Conservation (phyloP, 2,888 invertebrate species). For the Trichopria drosophilae region DNA sequence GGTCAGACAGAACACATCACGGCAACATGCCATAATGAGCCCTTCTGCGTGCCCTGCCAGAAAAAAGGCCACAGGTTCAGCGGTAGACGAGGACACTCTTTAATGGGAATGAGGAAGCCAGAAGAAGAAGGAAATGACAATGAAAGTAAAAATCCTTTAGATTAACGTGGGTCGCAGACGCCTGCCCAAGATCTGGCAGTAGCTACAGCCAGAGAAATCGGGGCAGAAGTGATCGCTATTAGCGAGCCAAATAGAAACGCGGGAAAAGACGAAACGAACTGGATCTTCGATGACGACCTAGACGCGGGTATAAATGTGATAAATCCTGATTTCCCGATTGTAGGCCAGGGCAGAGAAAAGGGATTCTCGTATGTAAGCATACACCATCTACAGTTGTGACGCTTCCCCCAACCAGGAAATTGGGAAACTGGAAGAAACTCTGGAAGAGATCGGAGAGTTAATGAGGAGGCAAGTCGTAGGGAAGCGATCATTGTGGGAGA, state of each 20-base stretch:
- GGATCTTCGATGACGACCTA: conserved; percentile 9
- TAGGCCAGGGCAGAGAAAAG: conserved; percentile 12
- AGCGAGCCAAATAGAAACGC: conserved; percentile 13
- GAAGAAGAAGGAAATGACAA: no score
- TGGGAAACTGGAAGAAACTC: conserved; percentile 22
- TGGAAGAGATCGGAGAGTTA: conserved; percentile 9
- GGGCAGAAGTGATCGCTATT: conserved; percentile 6
- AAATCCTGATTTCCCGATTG: conserved; percentile 14
- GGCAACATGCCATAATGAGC: neutral
- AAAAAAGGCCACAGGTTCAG: no score
- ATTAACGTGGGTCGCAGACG: conserved; percentile 16
- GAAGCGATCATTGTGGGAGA: conserved; percentile 21
- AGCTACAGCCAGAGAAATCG: conserved; percentile 8
- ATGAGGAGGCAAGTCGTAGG: conserved; percentile 9
- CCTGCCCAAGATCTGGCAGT: conserved; percentile 16
- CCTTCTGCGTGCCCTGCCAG: no score
- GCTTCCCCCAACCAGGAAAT: conserved; percentile 9
- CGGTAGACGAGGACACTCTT: no score
- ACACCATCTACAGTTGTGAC: conserved; percentile 23
- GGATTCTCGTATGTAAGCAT: conserved; percentile 11
- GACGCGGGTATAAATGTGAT: conserved; percentile 17
- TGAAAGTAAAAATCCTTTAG: conserved; percentile 4
- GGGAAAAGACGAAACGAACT: conserved; percentile 24
- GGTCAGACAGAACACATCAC: neutral
- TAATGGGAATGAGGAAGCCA: no score